phyloP scores from a whole-genome alignment of 2,888 invertebrate genomes.

The Cyrtodaria siliqua region DNA sequence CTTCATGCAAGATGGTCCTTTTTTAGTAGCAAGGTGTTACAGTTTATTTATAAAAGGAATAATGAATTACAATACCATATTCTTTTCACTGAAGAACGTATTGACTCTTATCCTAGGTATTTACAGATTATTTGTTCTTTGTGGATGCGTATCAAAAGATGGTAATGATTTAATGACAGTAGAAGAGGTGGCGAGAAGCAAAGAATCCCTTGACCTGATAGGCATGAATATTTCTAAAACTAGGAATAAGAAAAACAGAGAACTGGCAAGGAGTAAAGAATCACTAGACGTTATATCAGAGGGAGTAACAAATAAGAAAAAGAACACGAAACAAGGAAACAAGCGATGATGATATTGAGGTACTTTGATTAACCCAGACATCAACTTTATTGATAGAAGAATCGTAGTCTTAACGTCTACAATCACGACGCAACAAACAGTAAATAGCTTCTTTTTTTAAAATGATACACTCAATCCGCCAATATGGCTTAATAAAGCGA shows the following conservation, averaged over 20 bases:
- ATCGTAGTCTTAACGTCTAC: too few species aligned
- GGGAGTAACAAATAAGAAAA: too few species aligned
- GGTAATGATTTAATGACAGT: constrained; percentile 56
- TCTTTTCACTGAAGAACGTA: constrained; percentile 56
- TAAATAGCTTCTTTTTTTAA: too few species aligned
- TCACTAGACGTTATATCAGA: constrained; percentile 28
- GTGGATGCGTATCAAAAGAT: constrained; percentile 43
- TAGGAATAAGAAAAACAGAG: constrained; percentile 2
- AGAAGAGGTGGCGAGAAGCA: constrained; percentile 51
- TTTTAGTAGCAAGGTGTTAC: constrained; percentile 42
- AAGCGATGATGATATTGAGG: too few species aligned
- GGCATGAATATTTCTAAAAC: too few species aligned
- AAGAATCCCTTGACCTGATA: constrained; percentile 41
- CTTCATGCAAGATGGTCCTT: constrained; percentile 64
- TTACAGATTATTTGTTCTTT: constrained; percentile 51
- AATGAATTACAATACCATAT: constrained; percentile 47
- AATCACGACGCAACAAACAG: too few species aligned
- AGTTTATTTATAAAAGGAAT: constrained; percentile 28
- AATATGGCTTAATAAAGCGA: too few species aligned
- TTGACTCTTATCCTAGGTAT: constrained; percentile 49
- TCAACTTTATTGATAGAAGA: too few species aligned
- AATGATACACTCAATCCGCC: too few species aligned
- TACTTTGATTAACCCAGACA: too few species aligned
- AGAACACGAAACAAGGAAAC: too few species aligned
- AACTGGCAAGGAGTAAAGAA: constrained; percentile 52